Conservation (phyloP, 2,113 vertebrate genomes). For the Vulpes ferrilata region DNA sequence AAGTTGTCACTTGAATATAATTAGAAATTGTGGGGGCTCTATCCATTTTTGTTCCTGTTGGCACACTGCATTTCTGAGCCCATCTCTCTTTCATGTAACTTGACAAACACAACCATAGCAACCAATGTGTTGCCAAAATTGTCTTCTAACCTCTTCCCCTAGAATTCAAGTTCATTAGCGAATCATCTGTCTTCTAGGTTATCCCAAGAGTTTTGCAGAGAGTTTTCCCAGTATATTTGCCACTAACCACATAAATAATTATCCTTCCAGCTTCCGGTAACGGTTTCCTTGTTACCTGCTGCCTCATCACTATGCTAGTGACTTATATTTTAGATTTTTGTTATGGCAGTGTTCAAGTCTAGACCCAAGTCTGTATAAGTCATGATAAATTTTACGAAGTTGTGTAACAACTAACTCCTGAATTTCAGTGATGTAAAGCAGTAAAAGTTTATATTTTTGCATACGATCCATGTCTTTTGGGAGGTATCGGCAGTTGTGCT, state of each 20-base stretch:
- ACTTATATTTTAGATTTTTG: conserved; percentile 39
- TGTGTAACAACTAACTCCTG: neutral
- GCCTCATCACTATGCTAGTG: neutral
- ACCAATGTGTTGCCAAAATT: neutral
- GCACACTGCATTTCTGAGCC: neutral
- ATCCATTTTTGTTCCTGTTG: neutral
- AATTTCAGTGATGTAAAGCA: neutral
- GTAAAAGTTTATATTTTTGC: neutral
- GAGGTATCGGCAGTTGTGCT: neutral
- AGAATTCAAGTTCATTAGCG: neutral
- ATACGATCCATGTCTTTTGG: neutral
- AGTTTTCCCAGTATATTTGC: neutral
- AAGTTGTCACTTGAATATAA: neutral
- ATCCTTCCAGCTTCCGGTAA: neutral
- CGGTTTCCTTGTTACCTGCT: neutral
- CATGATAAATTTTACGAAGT: neutral
- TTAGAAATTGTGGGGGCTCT: neutral
- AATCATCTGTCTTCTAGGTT: neutral
- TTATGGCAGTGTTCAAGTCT: neutral
- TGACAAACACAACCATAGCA: neutral
- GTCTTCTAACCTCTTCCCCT: neutral
- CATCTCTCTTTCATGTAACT: neutral
- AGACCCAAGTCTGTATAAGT: neutral
- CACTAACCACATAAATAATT: neutral
- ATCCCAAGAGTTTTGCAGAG: neutral